Evolutionary conservation across 2,113 vertebrate species (phyloP).

Genomic region (Motacilla alba): DNA sequence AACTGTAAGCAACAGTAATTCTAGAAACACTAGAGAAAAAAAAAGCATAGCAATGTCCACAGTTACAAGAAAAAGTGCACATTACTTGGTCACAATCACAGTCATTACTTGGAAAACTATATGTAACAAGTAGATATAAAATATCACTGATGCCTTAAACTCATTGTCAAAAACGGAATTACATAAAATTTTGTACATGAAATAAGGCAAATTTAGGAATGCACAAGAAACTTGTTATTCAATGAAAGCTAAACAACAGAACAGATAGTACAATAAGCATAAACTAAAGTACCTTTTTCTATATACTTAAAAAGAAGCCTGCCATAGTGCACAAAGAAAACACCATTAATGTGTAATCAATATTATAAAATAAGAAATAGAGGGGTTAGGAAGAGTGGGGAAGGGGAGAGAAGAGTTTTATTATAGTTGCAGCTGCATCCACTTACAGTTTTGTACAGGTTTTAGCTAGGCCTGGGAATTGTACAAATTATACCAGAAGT

Average conservation of each 20-base stretch:
- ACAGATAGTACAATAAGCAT: conserved; percentile 75
- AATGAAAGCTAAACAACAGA: conserved; percentile 78
- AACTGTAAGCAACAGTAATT: conserved; percentile 85
- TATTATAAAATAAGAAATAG: conserved; percentile 77
- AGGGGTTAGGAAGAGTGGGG: conserved; percentile 14
- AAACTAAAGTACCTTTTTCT: conserved; percentile 76
- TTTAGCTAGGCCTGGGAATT: conserved; percentile 70
- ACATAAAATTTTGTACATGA: conserved; percentile 81
- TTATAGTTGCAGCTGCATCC: conserved; percentile 72
- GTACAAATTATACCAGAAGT: conserved; percentile 73
- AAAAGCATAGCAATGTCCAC: conserved; percentile 88
- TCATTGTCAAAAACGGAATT: conserved; percentile 79
- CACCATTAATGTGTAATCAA: conserved; percentile 75
- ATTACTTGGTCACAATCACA: conserved; percentile 89
- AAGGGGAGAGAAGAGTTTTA: conserved; percentile 50
- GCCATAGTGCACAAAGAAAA: conserved; percentile 80
- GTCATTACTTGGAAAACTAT: conserved; percentile 86
- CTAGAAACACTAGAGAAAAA: conserved; percentile 85
- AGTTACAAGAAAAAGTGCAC: conserved; percentile 89
- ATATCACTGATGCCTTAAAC: conserved; percentile 82
- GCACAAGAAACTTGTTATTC: conserved; percentile 79
- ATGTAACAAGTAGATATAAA: conserved; percentile 85
- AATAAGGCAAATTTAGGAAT: conserved; percentile 88
- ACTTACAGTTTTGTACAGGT: conserved; percentile 73
- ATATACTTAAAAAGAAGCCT: conserved; percentile 77